A percentile compares a stretch with the other conserved stretches of the same genome.
Conservation (phyloP, 2,797 vertebrate species). For the Otus scops region DNA sequence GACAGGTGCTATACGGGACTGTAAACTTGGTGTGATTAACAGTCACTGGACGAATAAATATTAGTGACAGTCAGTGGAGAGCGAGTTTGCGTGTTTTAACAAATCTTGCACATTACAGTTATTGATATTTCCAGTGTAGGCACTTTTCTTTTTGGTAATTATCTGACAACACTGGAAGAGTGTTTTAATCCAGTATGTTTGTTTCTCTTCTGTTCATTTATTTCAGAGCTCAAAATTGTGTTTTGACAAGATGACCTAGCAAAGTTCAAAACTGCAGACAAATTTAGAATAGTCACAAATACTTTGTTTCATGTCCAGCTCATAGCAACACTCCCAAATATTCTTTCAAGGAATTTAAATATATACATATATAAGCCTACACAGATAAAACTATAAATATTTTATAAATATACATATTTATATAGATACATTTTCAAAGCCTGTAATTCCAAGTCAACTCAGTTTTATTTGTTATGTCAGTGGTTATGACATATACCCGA, state of each 20-base stretch:
- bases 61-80: constrained; percentile 82
- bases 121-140: constrained; percentile 79
- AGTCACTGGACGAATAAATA: constrained; percentile 83
- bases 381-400: neutral
- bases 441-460: neutral
- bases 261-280: constrained; percentile 34
- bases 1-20: constrained; percentile 88
- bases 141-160: constrained; percentile 66
- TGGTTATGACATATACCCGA: neutral
- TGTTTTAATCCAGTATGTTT: constrained; percentile 56
- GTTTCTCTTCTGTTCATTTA: constrained; percentile 60
- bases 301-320: constrained; percentile 39
- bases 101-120: constrained; percentile 76
- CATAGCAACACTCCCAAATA: neutral
- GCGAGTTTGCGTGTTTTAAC: constrained; percentile 80
- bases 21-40: constrained; percentile 84
- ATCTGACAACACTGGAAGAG: constrained; percentile 60
- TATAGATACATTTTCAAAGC: neutral
- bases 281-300: constrained; percentile 12
- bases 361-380: neutral
- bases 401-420: neutral
- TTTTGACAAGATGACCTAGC: constrained; percentile 72
- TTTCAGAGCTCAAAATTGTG: constrained; percentile 52
- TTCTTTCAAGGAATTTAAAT: neutral
- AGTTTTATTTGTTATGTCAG: neutral